phyloP scores from a whole-genome alignment of 2,888 invertebrate species.

The Arge pagana region DNA sequence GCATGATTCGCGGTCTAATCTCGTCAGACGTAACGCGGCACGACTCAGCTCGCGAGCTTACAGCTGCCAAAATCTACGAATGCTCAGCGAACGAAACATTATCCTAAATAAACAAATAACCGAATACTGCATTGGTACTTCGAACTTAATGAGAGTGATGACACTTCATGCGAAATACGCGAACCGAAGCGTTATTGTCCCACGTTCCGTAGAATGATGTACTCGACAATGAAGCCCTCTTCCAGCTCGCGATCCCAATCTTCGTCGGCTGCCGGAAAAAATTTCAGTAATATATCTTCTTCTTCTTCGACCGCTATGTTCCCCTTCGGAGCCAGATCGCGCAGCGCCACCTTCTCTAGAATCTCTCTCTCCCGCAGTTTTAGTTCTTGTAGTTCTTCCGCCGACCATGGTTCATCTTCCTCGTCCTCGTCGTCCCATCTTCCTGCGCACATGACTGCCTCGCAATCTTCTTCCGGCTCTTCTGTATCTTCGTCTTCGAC shows the following conservation, averaged over 20 bases:
- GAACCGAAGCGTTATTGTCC: background rate
- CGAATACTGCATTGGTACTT: no score
- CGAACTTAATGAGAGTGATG: no score
- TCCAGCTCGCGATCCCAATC: background rate
- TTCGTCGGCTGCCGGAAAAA: background rate
- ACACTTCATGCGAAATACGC: no score
- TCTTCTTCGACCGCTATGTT: background rate
- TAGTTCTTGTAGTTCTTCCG: background rate
- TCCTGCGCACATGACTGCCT: background rate
- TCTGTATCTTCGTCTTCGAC: background rate
- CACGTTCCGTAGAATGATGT: background rate
- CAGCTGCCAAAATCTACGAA: no score
- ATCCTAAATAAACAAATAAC: no score
- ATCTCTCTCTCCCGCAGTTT: background rate
- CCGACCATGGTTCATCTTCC: no score
- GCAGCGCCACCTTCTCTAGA: background rate
- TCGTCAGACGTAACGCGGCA: no score
- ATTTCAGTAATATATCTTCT: background rate
- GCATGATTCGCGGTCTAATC: no score
- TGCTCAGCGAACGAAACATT: no score
- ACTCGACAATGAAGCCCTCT: background rate
- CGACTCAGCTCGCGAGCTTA: no score
- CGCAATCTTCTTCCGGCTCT: background rate
- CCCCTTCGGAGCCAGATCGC: background rate
- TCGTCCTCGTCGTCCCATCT: background rate